phyloP scores from a whole-genome alignment of 2,113 vertebrate genomes.

The Chiloscyllium plagiosum region DNA sequence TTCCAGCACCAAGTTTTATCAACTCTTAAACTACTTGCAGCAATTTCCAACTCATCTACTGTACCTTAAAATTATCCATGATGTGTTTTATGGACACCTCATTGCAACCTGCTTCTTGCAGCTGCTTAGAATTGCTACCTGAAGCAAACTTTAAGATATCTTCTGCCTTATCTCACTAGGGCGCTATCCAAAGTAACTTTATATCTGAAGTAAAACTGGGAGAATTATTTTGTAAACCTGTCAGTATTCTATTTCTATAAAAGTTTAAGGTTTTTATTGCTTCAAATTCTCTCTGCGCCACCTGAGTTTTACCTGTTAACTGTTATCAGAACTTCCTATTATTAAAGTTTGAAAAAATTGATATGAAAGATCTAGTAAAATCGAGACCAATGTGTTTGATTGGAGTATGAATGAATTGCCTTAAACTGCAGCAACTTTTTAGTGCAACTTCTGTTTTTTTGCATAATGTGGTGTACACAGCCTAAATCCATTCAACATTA shows the following conservation, averaged over 20 bases:
- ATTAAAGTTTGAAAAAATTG: background rate
- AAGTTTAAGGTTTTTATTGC: background rate
- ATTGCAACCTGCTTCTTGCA: background rate
- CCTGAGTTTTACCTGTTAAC: background rate
- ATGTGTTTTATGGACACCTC: background rate
- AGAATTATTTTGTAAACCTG: background rate
- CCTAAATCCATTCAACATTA: background rate
- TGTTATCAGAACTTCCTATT: background rate
- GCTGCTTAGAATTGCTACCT: background rate
- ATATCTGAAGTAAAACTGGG: background rate
- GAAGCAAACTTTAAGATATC: background rate
- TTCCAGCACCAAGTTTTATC: too few relatives aligned
- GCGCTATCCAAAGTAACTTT: background rate
- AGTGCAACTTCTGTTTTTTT: background rate
- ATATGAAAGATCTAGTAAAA: background rate
- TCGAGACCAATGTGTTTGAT: background rate
- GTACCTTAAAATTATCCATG: background rate
- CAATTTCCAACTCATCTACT: background rate
- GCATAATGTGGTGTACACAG: background rate
- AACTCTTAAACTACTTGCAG: background rate
- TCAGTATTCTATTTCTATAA: background rate
- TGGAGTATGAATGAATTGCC: background rate
- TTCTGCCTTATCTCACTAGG: background rate
- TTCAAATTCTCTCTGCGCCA: background rate
- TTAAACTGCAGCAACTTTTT: background rate